These are phyloP conservation scores for Glaucomys volans DNA, from an alignment of 2,113 vertebrate genomes.

Conservation along the genomic window DNA sequence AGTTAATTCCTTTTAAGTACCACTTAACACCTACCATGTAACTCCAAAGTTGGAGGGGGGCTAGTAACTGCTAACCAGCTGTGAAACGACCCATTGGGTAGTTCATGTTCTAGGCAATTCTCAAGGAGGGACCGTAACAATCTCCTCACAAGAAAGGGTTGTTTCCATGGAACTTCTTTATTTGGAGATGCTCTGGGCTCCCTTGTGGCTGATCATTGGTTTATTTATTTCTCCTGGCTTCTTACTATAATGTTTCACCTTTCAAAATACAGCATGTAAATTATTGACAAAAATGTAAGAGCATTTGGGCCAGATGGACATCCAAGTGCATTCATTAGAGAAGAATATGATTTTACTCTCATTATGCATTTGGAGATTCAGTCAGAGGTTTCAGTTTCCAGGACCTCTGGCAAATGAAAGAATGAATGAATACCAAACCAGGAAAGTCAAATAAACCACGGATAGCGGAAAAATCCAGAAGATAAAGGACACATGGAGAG, in stretches of 20 bases:
- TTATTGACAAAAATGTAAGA: background rate
- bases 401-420: background rate
- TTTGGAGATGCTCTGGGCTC: background rate
- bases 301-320: background rate
- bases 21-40: background rate
- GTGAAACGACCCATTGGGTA: background rate
- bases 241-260: background rate
- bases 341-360: slow-evolving; percentile 20
- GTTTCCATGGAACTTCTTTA: background rate
- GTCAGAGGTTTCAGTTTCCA: background rate
- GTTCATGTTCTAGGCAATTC: background rate
- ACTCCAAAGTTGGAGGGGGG: background rate
- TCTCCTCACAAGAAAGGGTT: background rate
- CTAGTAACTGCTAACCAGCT: background rate
- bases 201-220: background rate
- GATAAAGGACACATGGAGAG: background rate
- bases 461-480: background rate
- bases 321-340: slow-evolving; percentile 12
- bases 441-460: background rate
- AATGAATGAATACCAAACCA: background rate
- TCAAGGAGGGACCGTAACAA: background rate
- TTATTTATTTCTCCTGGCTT: background rate
- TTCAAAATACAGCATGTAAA: slow-evolving; percentile 14
- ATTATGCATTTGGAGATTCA: slow-evolving; percentile 47
- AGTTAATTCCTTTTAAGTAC: background rate